Evolutionary conservation across 2,797 vertebrate genomes (phyloP), one percentile per base, ranked within the genome.

Genomic region (Brotula barbata): DNA sequence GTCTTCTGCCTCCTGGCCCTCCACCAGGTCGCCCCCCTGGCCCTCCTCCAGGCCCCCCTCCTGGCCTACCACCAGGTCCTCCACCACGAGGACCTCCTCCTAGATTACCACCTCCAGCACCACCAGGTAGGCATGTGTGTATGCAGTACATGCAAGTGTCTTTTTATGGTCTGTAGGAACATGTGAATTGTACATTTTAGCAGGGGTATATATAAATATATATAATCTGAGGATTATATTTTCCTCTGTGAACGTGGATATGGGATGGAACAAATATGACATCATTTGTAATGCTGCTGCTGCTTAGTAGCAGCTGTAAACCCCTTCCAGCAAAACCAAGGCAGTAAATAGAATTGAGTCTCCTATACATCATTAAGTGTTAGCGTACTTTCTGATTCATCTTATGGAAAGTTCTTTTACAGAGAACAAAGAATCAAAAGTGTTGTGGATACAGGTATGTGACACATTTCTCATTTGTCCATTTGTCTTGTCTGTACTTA

Each of bases 61-160:
- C 97, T 10, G 96, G 96, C 53, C 90, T 97, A 2, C 95, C 96
- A 9, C 96, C 96, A 6, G 95, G 95, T 15, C 96, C 96, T n/a
- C 97, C 95, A 55, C 95, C 96, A 16, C 90, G 95, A 60, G 96
- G 95, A 17, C 96, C 96, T 0, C 96, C 96, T 56, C 97, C 96
- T 73, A 92, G 95, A 56, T 84, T 97, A 14, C 96, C 95, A 23
- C 96, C 95, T 47, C 96, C 95, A 31, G 94, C 94, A 22, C 96
- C 97, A 58, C 96, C 97, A 92, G 96, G 96, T 98, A 80, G 10
- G 51, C 19, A 17, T 34, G 17, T 55, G 17, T 40, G 21, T 16
- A 13, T 3, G 36, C 9, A 46, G 9, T 48, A 2, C 31, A 44
- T 42, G 9, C 22, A 47, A 7, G 11, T 10, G 2, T 46, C 2